Percentiles rank a stretch among this genome's conserved stretches.
These are phyloP conservation scores for Tipula lateralis DNA, from an alignment of 2,888 invertebrate species.

Conservation along the genomic window DNA sequence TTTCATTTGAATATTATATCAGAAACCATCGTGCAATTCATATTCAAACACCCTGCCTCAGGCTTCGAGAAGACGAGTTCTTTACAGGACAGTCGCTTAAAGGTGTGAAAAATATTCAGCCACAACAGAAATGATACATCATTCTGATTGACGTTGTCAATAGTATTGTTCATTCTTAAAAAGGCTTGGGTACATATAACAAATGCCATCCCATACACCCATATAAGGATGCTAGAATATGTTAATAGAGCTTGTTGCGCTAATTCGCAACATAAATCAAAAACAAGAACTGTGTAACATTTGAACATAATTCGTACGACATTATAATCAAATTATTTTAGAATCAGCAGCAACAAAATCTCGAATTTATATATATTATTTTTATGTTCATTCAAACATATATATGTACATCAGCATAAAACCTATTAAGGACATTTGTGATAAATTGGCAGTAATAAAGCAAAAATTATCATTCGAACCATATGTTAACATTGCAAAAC, in stretches of 20 bases:
- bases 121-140: no score
- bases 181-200: no score
- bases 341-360: not conserved
- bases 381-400: not conserved
- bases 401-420: not conserved
- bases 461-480: not conserved
- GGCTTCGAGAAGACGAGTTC: no score
- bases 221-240: no score
- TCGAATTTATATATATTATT: not conserved
- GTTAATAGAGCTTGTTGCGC: not conserved
- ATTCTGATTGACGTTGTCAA: no score
- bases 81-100: no score
- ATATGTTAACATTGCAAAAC: not conserved
- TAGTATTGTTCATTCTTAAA: no score
- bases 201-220: no score
- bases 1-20: no score
- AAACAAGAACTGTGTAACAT: not conserved
- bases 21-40: no score
- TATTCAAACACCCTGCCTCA: no score
- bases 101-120: no score
- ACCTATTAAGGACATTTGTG: not conserved
- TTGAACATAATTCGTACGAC: slow-evolving; percentile 19
- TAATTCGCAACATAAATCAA: not conserved
- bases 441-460: slow-evolving; percentile 9
- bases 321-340: slow-evolving; percentile 24